phyloP scores from a whole-genome alignment of 1,140 invertebrate genomes.

The Ladona fulva region DNA sequence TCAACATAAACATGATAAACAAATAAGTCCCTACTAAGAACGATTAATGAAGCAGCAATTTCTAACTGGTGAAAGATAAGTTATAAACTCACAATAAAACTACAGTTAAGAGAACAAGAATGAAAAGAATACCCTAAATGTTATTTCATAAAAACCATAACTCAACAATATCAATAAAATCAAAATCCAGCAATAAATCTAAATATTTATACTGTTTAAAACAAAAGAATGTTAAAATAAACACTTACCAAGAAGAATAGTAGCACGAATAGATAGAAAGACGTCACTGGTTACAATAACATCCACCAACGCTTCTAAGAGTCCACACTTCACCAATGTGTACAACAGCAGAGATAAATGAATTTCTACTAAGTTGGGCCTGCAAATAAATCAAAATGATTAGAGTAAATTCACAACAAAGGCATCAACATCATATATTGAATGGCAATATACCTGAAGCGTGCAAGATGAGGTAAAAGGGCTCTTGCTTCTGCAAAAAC shows the following conservation, averaged over 20 bases:
- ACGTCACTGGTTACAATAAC: slow-evolving; percentile 82
- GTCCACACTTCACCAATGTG: slow-evolving; percentile 73
- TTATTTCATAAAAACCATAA: no score
- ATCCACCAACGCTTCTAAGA: slow-evolving; percentile 81
- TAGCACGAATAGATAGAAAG: slow-evolving; percentile 80
- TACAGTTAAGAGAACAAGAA: no score
- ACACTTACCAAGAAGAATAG: slow-evolving; percentile 64
- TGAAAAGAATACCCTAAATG: no score
- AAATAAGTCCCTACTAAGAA: no score
- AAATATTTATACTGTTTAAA: not conserved
- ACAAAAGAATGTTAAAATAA: not conserved
- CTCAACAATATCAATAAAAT: no score
- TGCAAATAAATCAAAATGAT: slow-evolving; percentile 34
- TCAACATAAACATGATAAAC: no score
- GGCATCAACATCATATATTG: slow-evolving; percentile 12
- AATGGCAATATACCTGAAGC: slow-evolving; percentile 40
- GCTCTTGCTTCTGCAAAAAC: slow-evolving; percentile 77
- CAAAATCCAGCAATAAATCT: no score
- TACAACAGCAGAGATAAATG: slow-evolving; percentile 83
- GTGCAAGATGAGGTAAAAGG: slow-evolving; percentile 70
- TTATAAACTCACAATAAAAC: no score
- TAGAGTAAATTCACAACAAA: slow-evolving; percentile 13
- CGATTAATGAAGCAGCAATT: no score
- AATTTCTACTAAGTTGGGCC: slow-evolving; percentile 83
- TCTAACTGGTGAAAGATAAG: no score